Evolutionary conservation across 1,140 invertebrate genomes (phyloP).

Genomic region (Drosophila subobscura): DNA sequence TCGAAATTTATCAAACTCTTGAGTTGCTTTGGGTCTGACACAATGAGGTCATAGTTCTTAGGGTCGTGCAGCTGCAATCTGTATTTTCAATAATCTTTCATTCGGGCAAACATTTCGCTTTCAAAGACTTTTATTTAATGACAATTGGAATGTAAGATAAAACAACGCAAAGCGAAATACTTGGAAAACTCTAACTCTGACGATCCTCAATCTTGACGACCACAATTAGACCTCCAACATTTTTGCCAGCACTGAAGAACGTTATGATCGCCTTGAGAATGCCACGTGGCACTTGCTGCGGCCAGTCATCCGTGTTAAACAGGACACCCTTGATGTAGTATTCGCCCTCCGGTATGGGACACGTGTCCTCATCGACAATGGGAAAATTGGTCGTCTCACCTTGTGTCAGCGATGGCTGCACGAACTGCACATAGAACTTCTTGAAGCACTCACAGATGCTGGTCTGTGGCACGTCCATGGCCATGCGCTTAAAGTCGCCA

Average conservation of each 20-base stretch:
- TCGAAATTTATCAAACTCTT: constrained; percentile 37
- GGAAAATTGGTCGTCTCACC: constrained; percentile 74
- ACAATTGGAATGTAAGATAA: neutral
- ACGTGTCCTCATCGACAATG: constrained; percentile 61
- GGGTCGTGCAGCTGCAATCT: constrained; percentile 38
- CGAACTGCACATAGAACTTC: constrained; percentile 76
- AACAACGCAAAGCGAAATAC: neutral
- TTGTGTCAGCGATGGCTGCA: constrained; percentile 62
- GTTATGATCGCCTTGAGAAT: constrained; percentile 72
- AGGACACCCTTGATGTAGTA: constrained; percentile 64
- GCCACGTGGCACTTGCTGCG: constrained; percentile 73
- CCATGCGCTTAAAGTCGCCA: constrained; percentile 72
- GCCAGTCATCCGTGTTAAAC: constrained; percentile 74
- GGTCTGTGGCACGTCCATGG: constrained; percentile 73
- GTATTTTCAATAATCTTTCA: too few species aligned
- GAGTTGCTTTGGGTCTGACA: constrained; percentile 34
- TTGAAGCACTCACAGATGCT: constrained; percentile 77
- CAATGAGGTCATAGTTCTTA: constrained; percentile 42
- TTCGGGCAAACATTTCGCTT: constrained; percentile 7
- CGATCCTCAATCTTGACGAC: constrained; percentile 64
- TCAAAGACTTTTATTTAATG: constrained; percentile 35
- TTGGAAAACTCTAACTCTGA: constrained; percentile 32
- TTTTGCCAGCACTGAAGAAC: constrained; percentile 56
- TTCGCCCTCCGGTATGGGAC: constrained; percentile 68
- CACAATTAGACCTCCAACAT: constrained; percentile 68